These are phyloP conservation scores for Steinernema hermaphroditum DNA, from an alignment of 2,888 invertebrate species.

Conservation along the genomic window DNA sequence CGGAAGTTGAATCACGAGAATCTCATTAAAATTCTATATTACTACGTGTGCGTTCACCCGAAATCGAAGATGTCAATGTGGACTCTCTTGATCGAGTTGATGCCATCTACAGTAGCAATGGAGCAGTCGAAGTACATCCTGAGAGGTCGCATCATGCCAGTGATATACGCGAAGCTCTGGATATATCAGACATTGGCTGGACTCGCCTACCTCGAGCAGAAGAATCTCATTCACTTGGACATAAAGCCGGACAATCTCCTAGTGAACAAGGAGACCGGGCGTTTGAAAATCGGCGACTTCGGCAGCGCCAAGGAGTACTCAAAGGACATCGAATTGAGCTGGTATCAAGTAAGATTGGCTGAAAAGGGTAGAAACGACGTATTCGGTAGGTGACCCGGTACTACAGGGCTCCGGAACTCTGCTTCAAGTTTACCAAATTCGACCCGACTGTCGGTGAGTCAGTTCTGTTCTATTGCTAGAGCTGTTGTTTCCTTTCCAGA, in stretches of 20 bases:
- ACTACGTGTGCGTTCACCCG: slow-evolving; percentile 42
- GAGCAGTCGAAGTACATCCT: slow-evolving; percentile 36
- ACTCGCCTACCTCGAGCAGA: slow-evolving; percentile 34
- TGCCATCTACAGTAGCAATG: slow-evolving; percentile 40
- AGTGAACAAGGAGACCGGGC: slow-evolving; percentile 36
- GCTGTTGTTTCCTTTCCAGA: slow-evolving; percentile 1
- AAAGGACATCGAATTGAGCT: background rate
- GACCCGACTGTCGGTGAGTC: slow-evolving; percentile 36
- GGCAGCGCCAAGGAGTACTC: slow-evolving; percentile 33
- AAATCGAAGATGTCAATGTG: slow-evolving; percentile 39
- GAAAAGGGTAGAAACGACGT: too few relatives aligned
- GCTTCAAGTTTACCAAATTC: slow-evolving; percentile 34
- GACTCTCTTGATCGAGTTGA: slow-evolving; percentile 38
- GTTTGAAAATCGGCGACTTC: slow-evolving; percentile 38
- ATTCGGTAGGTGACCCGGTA: slow-evolving; percentile 38
- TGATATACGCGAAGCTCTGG: slow-evolving; percentile 35
- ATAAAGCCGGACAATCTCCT: slow-evolving; percentile 39
- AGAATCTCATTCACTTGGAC: slow-evolving; percentile 32
- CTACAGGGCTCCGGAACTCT: slow-evolving; percentile 38
- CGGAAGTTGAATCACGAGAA: slow-evolving; percentile 38
- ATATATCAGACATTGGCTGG: slow-evolving; percentile 37
- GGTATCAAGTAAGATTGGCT: too few relatives aligned
- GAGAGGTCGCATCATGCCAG: slow-evolving; percentile 33
- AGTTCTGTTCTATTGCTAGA: too few relatives aligned
- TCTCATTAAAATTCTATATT: slow-evolving; percentile 38